phyloP scores from a whole-genome alignment of 2,113 vertebrate genomes.

The Oncorhynchus mykiss region DNA sequence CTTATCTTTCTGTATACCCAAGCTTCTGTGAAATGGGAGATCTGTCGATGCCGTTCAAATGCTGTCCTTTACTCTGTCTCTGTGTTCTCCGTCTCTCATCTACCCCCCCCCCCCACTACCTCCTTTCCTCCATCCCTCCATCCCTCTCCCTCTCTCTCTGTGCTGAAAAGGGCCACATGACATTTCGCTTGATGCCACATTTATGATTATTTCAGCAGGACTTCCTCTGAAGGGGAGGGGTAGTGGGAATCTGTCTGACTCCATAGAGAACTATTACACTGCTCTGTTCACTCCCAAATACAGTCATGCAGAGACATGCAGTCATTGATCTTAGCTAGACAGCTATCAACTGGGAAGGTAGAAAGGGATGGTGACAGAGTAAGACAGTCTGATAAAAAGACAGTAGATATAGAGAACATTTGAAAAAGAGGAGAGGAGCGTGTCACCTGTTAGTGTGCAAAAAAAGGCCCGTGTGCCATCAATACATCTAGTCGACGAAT shows the following conservation, averaged over 20 bases:
- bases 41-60: conserved; percentile 39
- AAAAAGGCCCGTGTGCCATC: not conserved
- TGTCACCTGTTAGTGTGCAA: not conserved
- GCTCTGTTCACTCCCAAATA: not conserved
- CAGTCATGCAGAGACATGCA: not conserved
- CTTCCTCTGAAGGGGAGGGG: not conserved
- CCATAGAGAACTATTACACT: not conserved
- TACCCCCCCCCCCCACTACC: not conserved
- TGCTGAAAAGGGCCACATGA: not conserved
- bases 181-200: not conserved
- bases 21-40: conserved; percentile 19
- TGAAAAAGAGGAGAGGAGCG: not conserved
- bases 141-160: no score
- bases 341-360: no score
- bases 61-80: conserved; percentile 31
- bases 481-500: not conserved
- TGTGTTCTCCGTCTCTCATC: not conserved
- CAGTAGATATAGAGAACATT: not conserved
- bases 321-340: no score
- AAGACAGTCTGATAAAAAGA: not conserved
- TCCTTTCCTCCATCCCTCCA: no score
- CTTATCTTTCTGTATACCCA: conserved; percentile 15
- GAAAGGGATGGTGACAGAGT: no score
- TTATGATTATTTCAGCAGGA: not conserved
- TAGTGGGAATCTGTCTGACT: not conserved